phyloP scores from a whole-genome alignment of 2,888 invertebrate genomes.

The Epistrophella euchroma region DNA sequence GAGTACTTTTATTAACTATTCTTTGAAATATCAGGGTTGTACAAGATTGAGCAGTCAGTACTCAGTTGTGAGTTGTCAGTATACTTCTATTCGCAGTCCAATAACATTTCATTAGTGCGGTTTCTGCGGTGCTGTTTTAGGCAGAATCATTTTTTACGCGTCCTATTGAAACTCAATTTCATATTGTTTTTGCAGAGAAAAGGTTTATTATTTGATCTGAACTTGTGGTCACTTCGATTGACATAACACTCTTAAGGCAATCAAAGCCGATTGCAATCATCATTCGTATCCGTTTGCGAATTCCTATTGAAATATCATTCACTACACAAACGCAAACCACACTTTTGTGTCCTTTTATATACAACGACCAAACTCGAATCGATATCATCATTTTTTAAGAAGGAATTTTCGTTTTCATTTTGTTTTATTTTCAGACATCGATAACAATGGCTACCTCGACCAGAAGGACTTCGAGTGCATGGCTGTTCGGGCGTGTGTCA shows the following conservation, averaged over 20 bases:
- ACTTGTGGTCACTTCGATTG: conserved; percentile 31
- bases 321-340: not conserved
- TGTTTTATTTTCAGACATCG: conserved; percentile 87
- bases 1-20: too few relatives aligned
- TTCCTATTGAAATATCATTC: conserved; percentile 18
- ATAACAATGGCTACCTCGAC: conserved; percentile 93
- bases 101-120: not conserved
- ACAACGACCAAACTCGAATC: not conserved
- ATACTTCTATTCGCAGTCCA: not conserved
- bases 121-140: not conserved
- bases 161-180: conserved; percentile 16
- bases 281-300: not conserved
- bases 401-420: conserved; percentile 24
- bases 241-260: conserved; percentile 7
- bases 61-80: too few relatives aligned
- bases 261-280: conserved; percentile 28
- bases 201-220: conserved; percentile 12
- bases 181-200: not conserved
- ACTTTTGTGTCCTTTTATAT: not conserved
- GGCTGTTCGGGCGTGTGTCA: conserved; percentile 91
- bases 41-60: not conserved
- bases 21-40: too few relatives aligned
- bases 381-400: conserved; percentile 2
- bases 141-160: not conserved
- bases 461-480: conserved; percentile 93